These are phyloP conservation scores for Limnephilus lunatus DNA, from an alignment of 2,888 invertebrate species.

Conservation along the genomic window DNA sequence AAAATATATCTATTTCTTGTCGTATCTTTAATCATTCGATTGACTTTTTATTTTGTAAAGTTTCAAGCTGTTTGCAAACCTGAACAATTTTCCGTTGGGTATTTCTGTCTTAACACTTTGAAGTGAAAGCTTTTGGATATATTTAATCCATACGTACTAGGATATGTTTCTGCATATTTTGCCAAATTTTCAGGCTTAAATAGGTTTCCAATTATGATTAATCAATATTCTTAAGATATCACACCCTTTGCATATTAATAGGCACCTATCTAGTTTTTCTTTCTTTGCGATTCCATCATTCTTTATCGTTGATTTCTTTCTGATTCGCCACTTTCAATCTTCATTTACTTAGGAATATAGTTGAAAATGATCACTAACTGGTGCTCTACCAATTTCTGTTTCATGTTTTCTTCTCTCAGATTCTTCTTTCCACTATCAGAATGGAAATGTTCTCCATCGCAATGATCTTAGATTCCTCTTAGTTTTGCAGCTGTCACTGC, in stretches of 20 bases:
- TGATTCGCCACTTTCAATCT: neutral
- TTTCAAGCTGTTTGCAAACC: neutral
- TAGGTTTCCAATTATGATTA: neutral
- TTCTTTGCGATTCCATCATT: neutral
- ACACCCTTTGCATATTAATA: neutral
- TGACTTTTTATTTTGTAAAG: neutral
- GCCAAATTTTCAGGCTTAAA: neutral
- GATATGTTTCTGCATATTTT: neutral
- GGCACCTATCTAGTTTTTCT: neutral
- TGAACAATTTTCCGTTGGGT: neutral
- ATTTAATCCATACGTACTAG: neutral
- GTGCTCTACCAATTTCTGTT: neutral
- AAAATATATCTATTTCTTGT: neutral
- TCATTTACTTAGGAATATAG: neutral
- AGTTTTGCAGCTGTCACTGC: constrained; percentile 35
- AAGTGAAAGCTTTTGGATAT: neutral
- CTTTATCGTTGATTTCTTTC: neutral
- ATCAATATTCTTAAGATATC: neutral
- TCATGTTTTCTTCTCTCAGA: neutral
- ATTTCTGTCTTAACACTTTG: neutral
- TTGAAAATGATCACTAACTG: neutral
- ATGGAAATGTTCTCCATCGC: neutral
- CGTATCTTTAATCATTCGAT: neutral
- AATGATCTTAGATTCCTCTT: neutral
- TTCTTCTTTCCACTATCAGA: neutral